Conservation (phyloP, 2,797 vertebrate genomes). For the Lagorchestes hirsutus region DNA sequence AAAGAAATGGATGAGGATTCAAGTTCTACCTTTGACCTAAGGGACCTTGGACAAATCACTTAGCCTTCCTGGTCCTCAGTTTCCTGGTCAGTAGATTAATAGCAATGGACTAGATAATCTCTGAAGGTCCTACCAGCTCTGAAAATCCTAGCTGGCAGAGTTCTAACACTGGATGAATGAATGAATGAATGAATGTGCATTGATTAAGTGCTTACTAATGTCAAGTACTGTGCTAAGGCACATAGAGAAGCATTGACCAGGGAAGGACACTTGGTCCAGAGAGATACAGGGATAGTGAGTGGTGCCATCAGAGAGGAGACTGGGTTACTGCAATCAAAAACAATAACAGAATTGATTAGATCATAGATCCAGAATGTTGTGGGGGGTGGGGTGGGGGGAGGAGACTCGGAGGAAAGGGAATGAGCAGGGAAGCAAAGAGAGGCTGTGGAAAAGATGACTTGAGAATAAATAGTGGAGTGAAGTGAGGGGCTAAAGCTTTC, state of each 20-base stretch:
- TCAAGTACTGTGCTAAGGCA: background rate
- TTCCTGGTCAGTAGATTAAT: background rate
- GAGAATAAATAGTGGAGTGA: background rate
- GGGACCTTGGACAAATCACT: background rate
- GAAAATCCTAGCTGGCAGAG: background rate
- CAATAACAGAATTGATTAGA: background rate
- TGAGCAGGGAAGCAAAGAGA: background rate
- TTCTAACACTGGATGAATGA: background rate
- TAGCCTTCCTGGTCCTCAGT: background rate
- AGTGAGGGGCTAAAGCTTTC: background rate
- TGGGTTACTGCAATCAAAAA: background rate
- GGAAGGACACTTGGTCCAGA: background rate
- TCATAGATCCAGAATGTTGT: background rate
- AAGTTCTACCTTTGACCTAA: background rate
- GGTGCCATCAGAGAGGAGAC: background rate
- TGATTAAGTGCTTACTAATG: background rate
- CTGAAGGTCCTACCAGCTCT: background rate
- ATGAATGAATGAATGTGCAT: background rate
- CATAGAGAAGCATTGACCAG: background rate
- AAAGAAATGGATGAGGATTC: background rate
- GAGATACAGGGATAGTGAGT: background rate
- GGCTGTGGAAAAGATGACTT: background rate
- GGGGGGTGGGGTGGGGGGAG: too few species aligned
- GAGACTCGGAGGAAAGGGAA: background rate
- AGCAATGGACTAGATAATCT: background rate